Conservation (phyloP, 1,140 invertebrate genomes). For the Caenorhabditis briggsae region DNA sequence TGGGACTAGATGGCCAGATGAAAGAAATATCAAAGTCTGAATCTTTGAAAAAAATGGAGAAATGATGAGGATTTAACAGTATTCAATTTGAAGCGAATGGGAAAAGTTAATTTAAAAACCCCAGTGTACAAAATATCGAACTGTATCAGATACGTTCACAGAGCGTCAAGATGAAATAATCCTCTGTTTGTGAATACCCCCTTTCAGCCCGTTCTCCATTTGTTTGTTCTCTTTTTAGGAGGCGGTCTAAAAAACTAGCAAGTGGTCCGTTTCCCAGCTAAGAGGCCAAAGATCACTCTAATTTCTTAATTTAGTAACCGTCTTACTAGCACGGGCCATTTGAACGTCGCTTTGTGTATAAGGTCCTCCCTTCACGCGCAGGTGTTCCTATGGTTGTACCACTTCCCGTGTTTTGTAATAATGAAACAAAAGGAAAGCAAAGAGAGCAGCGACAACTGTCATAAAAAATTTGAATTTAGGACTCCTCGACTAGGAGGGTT, state of each 20-base stretch:
- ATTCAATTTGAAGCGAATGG: too few relatives aligned
- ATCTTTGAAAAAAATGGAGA: too few relatives aligned
- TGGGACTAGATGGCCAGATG: not conserved
- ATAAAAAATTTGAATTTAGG: not conserved
- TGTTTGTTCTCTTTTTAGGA: not conserved
- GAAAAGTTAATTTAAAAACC: too few relatives aligned
- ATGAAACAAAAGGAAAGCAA: not conserved
- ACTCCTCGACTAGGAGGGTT: too few relatives aligned
- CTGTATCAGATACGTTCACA: too few relatives aligned
- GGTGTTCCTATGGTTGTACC: not conserved
- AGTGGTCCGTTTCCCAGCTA: conserved; percentile 6
- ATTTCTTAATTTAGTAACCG: not conserved
- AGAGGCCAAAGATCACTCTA: conserved; percentile 16
- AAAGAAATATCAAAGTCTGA: too few relatives aligned
- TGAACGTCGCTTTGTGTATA: not conserved
- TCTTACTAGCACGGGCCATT: not conserved
- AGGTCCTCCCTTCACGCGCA: not conserved
- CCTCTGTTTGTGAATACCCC: not conserved
- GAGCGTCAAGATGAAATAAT: not conserved
- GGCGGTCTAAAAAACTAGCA: not conserved
- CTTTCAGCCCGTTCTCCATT: not conserved
- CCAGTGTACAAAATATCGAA: too few relatives aligned
- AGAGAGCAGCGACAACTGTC: not conserved
- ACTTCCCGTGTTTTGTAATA: not conserved
- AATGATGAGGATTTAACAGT: too few relatives aligned